Conservation (phyloP, 2,797 vertebrate genomes). For the Xenentodon cancila region DNA sequence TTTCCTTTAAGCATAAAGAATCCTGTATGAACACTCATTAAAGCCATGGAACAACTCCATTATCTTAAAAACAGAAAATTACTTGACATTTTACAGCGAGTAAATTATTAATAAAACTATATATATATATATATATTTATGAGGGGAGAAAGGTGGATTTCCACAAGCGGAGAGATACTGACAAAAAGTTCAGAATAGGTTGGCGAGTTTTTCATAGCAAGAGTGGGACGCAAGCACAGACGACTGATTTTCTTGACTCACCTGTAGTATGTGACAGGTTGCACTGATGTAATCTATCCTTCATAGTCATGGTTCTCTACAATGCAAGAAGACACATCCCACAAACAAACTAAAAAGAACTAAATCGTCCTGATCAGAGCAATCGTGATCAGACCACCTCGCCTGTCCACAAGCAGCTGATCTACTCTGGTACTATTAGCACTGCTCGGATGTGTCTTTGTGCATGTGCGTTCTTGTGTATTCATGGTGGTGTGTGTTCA, state of each 20-base stretch:
- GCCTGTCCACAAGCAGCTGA: constrained; percentile 43
- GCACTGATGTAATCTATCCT: constrained; percentile 28
- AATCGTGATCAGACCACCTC: constrained; percentile 44
- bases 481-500: constrained; percentile 23
- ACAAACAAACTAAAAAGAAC: constrained; percentile 17
- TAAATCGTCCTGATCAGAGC: constrained; percentile 34
- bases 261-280: constrained; percentile 44
- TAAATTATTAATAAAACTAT: too few species aligned
- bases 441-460: constrained; percentile 54
- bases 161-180: not conserved
- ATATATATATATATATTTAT: too few species aligned
- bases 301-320: constrained; percentile 19
- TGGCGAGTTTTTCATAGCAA: too few species aligned
- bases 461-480: constrained; percentile 26
- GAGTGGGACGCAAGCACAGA: not conserved
- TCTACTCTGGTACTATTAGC: constrained; percentile 51
- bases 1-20: not conserved
- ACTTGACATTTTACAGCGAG: too few species aligned
- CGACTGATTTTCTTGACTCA: constrained; percentile 47
- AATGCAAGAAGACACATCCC: constrained; percentile 9
- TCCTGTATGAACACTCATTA: not conserved
- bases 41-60: not conserved
- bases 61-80: not conserved
- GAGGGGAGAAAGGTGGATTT: not conserved
- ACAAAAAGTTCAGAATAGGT: not conserved